Base-by-base conservation (phyloP, 1,140 invertebrate genomes). In the Macrocentrus cingulum region DNA sequence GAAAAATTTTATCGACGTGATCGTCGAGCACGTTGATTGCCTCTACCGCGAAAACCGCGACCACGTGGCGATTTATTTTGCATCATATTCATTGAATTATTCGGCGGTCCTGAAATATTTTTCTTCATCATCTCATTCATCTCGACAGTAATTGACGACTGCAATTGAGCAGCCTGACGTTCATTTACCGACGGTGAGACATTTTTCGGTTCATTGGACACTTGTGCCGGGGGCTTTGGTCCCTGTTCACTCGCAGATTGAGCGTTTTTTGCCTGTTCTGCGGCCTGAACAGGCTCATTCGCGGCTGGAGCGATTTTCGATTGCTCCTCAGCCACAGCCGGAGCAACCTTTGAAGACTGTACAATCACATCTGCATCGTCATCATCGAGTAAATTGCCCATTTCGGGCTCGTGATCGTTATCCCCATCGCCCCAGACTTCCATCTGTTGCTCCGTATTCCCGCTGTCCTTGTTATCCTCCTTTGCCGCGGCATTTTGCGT, bases 1-100 rank as follows among this genome's bases (percentile, higher is more conserved):
- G n/a, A n/a, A n/a, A 6, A 49, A 32, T 23, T 34, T 74, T 75
- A 80, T 70, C 77, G 75, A 11, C 76, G 69, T 4, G 74, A 78
- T 65, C 76, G 72, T 48, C 76, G 62, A 4, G 72, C 74, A 32
- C 77, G 69, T 13, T 75, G 74, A 49, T 57, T 34, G 13, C 55
- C 55, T 39, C 55, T 50, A 3, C 54, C 54, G 15, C 54, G 54
- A 9, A 41, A 55, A 20, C 66, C 71, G 22, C 76, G 68, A 18
- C 71, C 74, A 36, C 75, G 69, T 2, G 65, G 32, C 9, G 64
- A 42, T 37, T 50, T 34, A 4, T 55, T 63, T 7, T 48, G 49
- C 9, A 49, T 20, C 11, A 16, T 55, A 25, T 48, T 60, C n/a
- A 16, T 49, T 6, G 13, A 4, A 39, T 39, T 39, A 39, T 15